Evolutionary conservation across 2,113 vertebrate species (phyloP).

Genomic region (Callopanchax toddi): DNA sequence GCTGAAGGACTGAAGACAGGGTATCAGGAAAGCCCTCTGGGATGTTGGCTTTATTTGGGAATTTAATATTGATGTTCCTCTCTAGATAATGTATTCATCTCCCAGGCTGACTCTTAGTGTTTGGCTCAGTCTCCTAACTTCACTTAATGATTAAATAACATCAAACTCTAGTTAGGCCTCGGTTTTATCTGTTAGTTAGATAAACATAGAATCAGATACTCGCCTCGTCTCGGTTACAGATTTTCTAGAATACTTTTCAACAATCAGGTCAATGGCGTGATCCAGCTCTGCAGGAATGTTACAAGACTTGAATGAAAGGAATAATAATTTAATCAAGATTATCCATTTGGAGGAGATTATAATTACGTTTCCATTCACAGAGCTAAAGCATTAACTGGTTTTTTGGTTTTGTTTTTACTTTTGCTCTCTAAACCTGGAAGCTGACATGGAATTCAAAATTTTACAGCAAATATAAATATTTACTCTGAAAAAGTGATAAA

Average conservation of each 20-base stretch:
- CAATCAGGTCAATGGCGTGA: background rate
- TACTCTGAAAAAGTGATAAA: no score
- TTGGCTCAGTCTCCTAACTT: constrained; percentile 36
- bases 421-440: background rate
- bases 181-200: background rate
- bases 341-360: background rate
- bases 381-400: no score
- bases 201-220: background rate
- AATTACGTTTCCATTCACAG: no score
- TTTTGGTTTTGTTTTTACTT: background rate
- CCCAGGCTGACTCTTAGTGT: constrained; percentile 54
- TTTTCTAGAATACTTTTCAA: background rate
- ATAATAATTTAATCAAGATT: background rate
- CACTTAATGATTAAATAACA: constrained; percentile 39
- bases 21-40: constrained; percentile 38
- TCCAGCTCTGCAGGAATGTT: background rate
- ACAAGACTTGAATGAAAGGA: background rate
- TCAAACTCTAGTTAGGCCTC: constrained; percentile 4
- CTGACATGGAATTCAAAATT: background rate
- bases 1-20: constrained; percentile 4
- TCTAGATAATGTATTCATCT: constrained; percentile 61
- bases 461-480: no score
- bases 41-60: constrained; percentile 49
- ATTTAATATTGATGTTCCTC: constrained; percentile 60
- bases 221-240: background rate